Evolutionary conservation across 2,888 invertebrate species (phyloP).

Genomic region (Protophormia terraenovae): DNA sequence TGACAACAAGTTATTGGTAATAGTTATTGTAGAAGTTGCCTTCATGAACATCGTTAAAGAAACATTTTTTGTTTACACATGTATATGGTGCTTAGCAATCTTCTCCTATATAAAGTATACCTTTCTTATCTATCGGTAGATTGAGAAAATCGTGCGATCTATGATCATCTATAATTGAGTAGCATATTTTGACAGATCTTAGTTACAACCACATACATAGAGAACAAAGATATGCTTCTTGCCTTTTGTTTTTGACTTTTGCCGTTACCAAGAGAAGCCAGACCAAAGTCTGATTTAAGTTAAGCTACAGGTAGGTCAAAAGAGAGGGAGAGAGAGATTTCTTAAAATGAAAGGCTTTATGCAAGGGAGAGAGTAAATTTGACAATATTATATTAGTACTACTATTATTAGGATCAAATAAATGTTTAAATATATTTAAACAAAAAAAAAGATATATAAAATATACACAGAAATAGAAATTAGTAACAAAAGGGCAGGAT

Average conservation of each 20-base stretch:
- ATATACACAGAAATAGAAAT: slow-evolving; percentile 71
- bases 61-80: neutral
- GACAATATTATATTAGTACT: neutral
- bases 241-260: slow-evolving; percentile 75
- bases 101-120: neutral
- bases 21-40: no score
- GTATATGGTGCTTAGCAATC: neutral
- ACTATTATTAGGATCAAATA: slow-evolving; percentile 39
- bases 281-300: neutral
- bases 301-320: slow-evolving; percentile 41
- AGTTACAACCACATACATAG: slow-evolving; percentile 14
- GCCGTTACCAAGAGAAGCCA: slow-evolving; percentile 61
- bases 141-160: neutral
- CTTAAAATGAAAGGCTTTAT: neutral
- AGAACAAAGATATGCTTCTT: slow-evolving; percentile 27
- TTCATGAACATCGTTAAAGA: no score
- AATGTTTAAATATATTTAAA: slow-evolving; percentile 19
- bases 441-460: slow-evolving; percentile 70
- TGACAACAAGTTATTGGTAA: no score
- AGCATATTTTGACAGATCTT: slow-evolving; percentile 47
- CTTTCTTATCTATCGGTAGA: slow-evolving; percentile 38
- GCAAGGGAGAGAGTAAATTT: neutral
- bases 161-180: slow-evolving; percentile 27
- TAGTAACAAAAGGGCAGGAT: slow-evolving; percentile 64
- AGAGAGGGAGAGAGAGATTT: neutral